Evolutionary conservation across 37 sponge, comb jelly and placozoan species (phyloP).

Genomic region (Axinella damicornis): DNA sequence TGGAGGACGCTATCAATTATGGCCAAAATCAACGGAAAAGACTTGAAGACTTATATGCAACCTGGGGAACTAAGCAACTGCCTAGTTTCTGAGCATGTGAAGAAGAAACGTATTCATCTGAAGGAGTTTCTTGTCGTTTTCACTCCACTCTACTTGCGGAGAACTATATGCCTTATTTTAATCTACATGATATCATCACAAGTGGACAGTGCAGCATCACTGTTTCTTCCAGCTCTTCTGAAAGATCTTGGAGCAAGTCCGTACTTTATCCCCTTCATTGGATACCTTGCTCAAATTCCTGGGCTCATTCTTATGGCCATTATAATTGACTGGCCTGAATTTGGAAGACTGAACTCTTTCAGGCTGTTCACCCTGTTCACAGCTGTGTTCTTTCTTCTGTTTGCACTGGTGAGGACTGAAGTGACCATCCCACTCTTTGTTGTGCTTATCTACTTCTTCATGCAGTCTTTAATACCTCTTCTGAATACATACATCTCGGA

Average conservation of each 20-base stretch:
- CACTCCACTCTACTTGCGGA: conserved; percentile 5
- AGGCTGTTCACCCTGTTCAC: conserved; percentile 23
- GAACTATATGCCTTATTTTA: conserved; percentile 26
- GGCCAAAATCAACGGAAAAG: conserved; percentile 1
- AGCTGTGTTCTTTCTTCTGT: conserved; percentile 31
- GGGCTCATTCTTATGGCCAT: conserved; percentile 61
- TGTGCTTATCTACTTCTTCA: conserved; percentile 57
- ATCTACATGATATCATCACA: not conserved
- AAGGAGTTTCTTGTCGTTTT: conserved; percentile 17
- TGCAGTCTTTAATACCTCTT: conserved; percentile 31
- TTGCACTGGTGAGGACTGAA: conserved; percentile 23
- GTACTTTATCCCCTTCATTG: conserved; percentile 36
- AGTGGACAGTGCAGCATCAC: conserved; percentile 19
- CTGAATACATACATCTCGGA: conserved; percentile 58
- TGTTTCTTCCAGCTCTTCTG: conserved; percentile 20
- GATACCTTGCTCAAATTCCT: conserved; percentile 46
- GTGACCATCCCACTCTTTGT: conserved; percentile 36
- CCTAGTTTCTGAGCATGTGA: not conserved
- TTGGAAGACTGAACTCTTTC: conserved; percentile 63
- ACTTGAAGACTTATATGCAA: not conserved
- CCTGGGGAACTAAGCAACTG: too few species aligned
- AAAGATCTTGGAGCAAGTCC: conserved; percentile 5
- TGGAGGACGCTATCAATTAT: conserved; percentile 1
- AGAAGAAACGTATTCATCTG: not conserved
- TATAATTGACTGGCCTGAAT: conserved; percentile 55